A percentile compares a stretch with the other conserved stretches of the same genome.
Evolutionary conservation across 2,113 vertebrate species (phyloP).

Genomic region (Gallinago paraguaiae): DNA sequence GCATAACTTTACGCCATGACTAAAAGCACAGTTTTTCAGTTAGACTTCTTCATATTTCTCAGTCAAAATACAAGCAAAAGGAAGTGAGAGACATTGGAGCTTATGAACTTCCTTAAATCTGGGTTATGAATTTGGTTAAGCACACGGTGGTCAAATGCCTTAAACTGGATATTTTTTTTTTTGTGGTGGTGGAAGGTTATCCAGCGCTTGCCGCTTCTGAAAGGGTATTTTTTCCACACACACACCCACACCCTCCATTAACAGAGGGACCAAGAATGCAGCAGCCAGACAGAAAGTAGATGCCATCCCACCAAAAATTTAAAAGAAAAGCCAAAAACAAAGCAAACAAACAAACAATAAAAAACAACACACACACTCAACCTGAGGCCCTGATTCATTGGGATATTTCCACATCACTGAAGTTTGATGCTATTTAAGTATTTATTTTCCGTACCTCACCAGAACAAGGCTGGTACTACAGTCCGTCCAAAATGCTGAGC

Average conservation of each 20-base stretch:
- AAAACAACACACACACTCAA: neutral
- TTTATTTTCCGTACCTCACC: accelerated
- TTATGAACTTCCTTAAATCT: neutral
- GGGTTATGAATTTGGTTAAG: neutral
- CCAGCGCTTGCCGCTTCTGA: neutral
- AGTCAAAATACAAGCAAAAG: neutral
- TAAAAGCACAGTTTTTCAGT: neutral
- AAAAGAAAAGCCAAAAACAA: neutral
- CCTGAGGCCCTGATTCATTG: too few relatives aligned
- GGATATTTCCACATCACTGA: neutral
- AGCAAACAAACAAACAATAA: neutral
- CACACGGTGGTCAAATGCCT: neutral
- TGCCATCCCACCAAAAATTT: neutral
- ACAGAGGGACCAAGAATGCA: neutral
- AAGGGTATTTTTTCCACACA: neutral
- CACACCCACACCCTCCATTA: neutral
- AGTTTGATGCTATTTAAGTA: neutral
- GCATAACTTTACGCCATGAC: neutral
- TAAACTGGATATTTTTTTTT: neutral
- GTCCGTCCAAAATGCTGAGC: neutral
- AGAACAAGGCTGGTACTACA: neutral
- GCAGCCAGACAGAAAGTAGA: neutral
- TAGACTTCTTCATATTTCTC: neutral
- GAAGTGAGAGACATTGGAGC: neutral
- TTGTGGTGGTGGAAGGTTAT: neutral